Evolutionary conservation across 2,888 invertebrate genomes (phyloP).

Genomic region (Lutraria lutraria): DNA sequence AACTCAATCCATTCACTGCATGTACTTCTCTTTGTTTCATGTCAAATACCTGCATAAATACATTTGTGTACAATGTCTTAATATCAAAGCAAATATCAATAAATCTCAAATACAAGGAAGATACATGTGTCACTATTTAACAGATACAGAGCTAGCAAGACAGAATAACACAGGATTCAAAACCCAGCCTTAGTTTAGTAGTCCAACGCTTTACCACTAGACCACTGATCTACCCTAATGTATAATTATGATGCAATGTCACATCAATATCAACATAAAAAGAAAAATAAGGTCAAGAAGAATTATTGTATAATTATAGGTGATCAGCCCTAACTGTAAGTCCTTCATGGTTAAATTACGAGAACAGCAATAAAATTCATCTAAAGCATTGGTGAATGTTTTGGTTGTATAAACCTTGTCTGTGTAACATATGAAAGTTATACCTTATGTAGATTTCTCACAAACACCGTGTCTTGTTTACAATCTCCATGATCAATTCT

Average conservation of each 20-base stretch:
- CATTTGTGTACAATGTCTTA: too few species aligned
- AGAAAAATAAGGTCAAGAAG: not conserved
- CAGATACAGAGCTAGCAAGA: too few species aligned
- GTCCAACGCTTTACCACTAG: too few species aligned
- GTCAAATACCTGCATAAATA: not conserved
- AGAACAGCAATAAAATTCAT: not conserved
- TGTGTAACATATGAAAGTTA: not conserved
- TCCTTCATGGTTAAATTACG: not conserved
- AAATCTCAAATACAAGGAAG: too few species aligned
- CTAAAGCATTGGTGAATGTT: not conserved
- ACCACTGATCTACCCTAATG: too few species aligned
- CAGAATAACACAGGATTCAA: too few species aligned
- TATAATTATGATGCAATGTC: too few species aligned
- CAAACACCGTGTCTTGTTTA: slow-evolving; percentile 77
- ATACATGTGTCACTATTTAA: too few species aligned
- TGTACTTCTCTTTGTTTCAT: slow-evolving; percentile 72
- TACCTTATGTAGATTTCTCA: slow-evolving; percentile 82
- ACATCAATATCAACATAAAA: not conserved
- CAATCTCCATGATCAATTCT: slow-evolving; percentile 75
- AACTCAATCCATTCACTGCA: slow-evolving; percentile 86
- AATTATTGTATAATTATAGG: not conserved
- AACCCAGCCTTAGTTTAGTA: too few species aligned
- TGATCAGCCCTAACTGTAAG: not conserved
- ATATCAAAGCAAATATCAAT: not conserved
- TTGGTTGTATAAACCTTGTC: too few species aligned